These are phyloP conservation scores for Megathymus violae DNA, from an alignment of 1,140 invertebrate species.

Conservation along the genomic window DNA sequence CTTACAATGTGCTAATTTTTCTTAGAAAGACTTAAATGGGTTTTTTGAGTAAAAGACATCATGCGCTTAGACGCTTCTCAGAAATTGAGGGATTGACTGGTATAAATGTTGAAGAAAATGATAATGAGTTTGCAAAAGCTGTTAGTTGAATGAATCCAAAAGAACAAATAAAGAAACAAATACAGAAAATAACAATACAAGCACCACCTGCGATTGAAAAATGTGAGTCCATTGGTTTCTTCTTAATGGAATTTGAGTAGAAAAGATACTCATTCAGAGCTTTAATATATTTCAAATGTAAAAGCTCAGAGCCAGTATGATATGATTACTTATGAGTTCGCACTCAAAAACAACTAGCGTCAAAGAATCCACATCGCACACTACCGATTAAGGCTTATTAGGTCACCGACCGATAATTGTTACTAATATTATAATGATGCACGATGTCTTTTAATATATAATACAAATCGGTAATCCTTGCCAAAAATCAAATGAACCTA, in stretches of 20 bases:
- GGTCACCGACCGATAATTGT: constrained; percentile 60
- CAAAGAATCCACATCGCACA: constrained; percentile 43
- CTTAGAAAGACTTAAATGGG: too few species aligned
- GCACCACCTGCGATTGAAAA: constrained; percentile 31
- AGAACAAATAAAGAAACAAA: constrained; percentile 17
- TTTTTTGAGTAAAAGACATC: too few species aligned
- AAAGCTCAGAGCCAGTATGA: constrained; percentile 47
- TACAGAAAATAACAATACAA: constrained; percentile 34
- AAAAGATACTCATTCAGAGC: constrained; percentile 39
- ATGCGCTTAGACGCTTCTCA: too few species aligned
- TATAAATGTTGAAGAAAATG: constrained; percentile 3
- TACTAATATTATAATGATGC: constrained; percentile 39
- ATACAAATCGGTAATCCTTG: constrained; percentile 70
- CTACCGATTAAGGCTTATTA: constrained; percentile 57
- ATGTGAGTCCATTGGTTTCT: constrained; percentile 4
- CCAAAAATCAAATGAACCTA: constrained; percentile 61
- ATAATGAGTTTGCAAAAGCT: constrained; percentile 24
- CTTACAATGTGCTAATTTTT: too few species aligned
- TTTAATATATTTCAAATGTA: constrained; percentile 43
- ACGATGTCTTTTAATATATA: too few species aligned
- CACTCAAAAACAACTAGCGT: constrained; percentile 37
- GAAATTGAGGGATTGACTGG: too few species aligned
- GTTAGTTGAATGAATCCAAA: constrained; percentile 34
- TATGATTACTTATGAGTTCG: constrained; percentile 41
- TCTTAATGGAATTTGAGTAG: not conserved